Base-by-base conservation (phyloP, 1,140 invertebrate genomes). In the Cydia pomonella region DNA sequence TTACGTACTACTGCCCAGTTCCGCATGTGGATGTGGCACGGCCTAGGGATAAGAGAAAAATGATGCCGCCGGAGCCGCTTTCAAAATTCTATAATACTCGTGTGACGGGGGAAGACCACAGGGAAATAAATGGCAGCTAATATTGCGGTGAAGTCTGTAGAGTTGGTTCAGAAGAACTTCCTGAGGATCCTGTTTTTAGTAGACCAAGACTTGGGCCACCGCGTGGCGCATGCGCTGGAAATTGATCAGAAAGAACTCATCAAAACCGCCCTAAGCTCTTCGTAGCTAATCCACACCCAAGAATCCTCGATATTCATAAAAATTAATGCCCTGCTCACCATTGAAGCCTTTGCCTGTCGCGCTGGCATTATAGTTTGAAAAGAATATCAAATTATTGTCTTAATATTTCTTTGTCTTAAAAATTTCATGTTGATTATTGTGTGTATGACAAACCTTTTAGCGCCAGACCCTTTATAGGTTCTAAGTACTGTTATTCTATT, bases 1-100 rank as follows among this genome's bases (percentile, higher is more conserved):
- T 91, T 98, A 98, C 87, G n/a, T 98, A 94, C 91, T 98, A 90
- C 72, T 97, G 97, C 0, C 97, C 97, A 53, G 21, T 72, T 5
- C 75, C 75, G 27, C 12, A 21, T n/a, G 69, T 76, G 12, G 69
- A 53, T 16, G 53, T 18, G 12, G 10, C 10, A 13, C 41, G 69
- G 23, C 69, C 75, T 21, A 29, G 29, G 10, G 47, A 72, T 33
- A 13, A 16, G 3, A 16, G 62, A 13, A n/a, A 18, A 12, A n/a
- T 29, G 72, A 72, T 62, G 64, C 75, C 5, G 44, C n/a, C 72
- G 4, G 23, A 72, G 18, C 47, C 21, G 23, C 23, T 66, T 3
- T 16, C 66, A 41, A 33, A 59, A 7, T 76, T 72, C 41, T 76
- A 72, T 62, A 72, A 72, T 59, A 18, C n/a, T 21, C 16, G 3